These are phyloP conservation scores for Myotis yumanensis DNA, from an alignment of 2,113 vertebrate species.

Conservation along the genomic window DNA sequence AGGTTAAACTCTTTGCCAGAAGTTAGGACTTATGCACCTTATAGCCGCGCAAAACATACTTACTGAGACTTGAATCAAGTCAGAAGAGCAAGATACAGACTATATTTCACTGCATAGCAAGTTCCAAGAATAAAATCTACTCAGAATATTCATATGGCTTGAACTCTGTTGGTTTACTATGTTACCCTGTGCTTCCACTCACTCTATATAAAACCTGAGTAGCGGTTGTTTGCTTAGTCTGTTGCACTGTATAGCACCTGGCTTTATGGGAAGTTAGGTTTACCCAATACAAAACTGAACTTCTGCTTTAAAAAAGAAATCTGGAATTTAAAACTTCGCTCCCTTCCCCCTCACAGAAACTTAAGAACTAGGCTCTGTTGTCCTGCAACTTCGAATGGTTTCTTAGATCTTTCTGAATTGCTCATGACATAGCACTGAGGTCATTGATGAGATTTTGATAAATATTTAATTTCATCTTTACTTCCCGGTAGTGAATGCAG, in stretches of 20 bases:
- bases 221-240: background rate
- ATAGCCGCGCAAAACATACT: background rate
- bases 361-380: slow-evolving; percentile 12
- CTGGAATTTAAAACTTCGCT: background rate
- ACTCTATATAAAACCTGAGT: fast-evolving
- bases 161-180: background rate
- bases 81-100: slow-evolving; percentile 17
- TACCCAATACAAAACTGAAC: slow-evolving; percentile 36
- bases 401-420: slow-evolving; percentile 43
- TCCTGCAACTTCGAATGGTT: background rate
- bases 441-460: slow-evolving; percentile 35
- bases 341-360: background rate
- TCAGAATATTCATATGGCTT: background rate
- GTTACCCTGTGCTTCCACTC: background rate
- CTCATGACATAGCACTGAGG: background rate
- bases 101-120: background rate
- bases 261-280: background rate
- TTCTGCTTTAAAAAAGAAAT: background rate
- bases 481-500: slow-evolving; percentile 2
- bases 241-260: background rate
- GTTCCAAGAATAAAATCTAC: slow-evolving; percentile 70
- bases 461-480: slow-evolving; percentile 26
- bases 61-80: background rate
- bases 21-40: background rate
- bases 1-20: background rate